A percentile compares a stretch with the other conserved stretches of the same genome.
These are phyloP conservation scores for Drosophila oshimai DNA, from an alignment of 1,140 invertebrate species.

Conservation along the genomic window DNA sequence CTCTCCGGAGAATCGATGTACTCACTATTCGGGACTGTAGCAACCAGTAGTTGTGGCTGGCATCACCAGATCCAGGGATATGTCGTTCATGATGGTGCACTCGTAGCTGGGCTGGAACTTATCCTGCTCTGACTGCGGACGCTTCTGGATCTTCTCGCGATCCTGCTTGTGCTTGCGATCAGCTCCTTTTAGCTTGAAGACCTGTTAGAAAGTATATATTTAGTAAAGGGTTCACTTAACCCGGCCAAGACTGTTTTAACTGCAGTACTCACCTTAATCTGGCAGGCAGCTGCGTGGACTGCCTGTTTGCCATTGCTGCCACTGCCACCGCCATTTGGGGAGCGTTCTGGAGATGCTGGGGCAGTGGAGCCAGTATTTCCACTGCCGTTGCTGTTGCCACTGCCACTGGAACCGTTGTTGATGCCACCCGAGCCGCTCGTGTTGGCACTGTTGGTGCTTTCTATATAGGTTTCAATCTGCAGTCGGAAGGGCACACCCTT, in stretches of 20 bases:
- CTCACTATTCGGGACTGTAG: conserved; percentile 82
- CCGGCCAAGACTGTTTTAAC: neutral
- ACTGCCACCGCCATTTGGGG: conserved; percentile 20
- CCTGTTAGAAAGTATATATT: conserved; percentile 63
- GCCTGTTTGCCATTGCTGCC: conserved; percentile 82
- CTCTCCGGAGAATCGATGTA: neutral
- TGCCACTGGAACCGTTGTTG: conserved; percentile 9
- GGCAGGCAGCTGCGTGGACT: conserved; percentile 96
- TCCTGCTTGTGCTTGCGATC: conserved; percentile 99
- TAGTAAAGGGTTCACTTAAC: neutral
- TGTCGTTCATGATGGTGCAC: conserved; percentile 95
- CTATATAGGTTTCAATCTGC: conserved; percentile 93
- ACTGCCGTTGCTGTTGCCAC: conserved; percentile 7
- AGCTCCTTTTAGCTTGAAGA: conserved; percentile 96
- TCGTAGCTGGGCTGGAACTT: conserved; percentile 98
- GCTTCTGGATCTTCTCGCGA: conserved; percentile 95
- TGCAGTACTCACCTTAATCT: conserved; percentile 90
- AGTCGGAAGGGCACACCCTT: conserved; percentile 98
- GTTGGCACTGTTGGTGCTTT: conserved; percentile 73
- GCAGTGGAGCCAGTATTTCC: conserved; percentile 8
- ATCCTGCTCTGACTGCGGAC: conserved; percentile 93
- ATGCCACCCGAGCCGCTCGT: conserved; percentile 3
- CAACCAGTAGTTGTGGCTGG: conserved; percentile 57
- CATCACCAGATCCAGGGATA: conserved; percentile 84
- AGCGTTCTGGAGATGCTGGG: conserved; percentile 27